Evolutionary conservation across 2,797 vertebrate genomes (phyloP).

Genomic region (Ateles fusciceps): DNA sequence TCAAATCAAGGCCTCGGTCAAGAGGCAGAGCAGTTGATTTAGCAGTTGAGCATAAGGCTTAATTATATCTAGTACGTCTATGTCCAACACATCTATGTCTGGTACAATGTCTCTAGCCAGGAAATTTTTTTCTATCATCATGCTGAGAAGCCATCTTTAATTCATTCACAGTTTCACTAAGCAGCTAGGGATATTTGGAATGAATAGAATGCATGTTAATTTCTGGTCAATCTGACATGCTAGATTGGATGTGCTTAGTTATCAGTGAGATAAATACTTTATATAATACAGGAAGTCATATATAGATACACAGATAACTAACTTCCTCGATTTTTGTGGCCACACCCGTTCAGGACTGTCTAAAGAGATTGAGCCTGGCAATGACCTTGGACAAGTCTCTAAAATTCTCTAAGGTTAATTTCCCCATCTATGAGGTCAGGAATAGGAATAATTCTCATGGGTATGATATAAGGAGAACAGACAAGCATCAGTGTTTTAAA

Average conservation of each 20-base stretch:
- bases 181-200: not conserved
- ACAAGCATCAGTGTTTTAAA: slow-evolving; percentile 53
- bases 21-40: not conserved
- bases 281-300: not conserved
- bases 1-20: slow-evolving; percentile 5
- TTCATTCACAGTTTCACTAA: not conserved
- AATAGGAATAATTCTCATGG: slow-evolving; percentile 32
- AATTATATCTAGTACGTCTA: not conserved
- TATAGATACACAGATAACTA: not conserved
- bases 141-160: not conserved
- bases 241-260: not conserved
- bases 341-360: not conserved
- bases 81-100: not conserved
- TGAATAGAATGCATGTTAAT: not conserved
- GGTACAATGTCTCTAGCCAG: not conserved
- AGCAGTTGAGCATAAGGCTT: not conserved
- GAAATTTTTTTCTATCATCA: not conserved
- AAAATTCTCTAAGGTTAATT: slow-evolving; percentile 25
- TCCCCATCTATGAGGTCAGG: not conserved
- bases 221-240: not conserved
- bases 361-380: not conserved
- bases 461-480: slow-evolving; percentile 44
- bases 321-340: not conserved
- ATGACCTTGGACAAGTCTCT: slow-evolving; percentile 50
- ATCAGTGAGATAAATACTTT: slow-evolving; percentile 19